phyloP scores from a whole-genome alignment of 1,140 invertebrate species.

The Popillia japonica region DNA sequence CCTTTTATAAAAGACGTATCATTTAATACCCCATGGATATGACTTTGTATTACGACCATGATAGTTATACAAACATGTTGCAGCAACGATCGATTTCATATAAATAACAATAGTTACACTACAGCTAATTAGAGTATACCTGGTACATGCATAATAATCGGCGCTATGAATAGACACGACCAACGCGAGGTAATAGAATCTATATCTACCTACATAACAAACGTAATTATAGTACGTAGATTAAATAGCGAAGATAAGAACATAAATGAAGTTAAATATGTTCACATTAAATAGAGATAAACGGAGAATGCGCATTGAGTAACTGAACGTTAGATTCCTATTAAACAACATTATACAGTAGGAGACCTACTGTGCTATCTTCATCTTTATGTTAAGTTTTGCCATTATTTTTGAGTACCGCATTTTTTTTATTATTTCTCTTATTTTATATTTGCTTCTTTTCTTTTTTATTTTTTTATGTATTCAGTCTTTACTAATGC shows the following conservation, averaged over 20 bases:
- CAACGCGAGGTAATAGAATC: neutral
- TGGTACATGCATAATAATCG: neutral
- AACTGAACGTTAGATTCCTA: neutral
- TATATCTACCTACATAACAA: neutral
- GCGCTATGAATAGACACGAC: neutral
- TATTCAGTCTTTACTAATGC: no score
- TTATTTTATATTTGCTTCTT: no score
- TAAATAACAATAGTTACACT: neutral
- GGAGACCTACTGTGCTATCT: no score
- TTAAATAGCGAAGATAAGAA: neutral
- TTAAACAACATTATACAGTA: neutral
- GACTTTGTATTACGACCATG: no score
- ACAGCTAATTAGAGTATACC: neutral
- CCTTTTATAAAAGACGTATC: no score
- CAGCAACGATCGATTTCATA: neutral
- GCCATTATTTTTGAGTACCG: no score
- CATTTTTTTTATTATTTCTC: no score
- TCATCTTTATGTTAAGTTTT: no score
- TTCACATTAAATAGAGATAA: constrained; percentile 4
- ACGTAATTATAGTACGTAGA: neutral
- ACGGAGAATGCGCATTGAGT: neutral
- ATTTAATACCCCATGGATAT: no score
- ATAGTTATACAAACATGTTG: neutral
- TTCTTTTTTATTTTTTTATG: no score
- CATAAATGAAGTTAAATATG: neutral